phyloP scores from a whole-genome alignment of 2,888 invertebrate genomes.

The Leucophenga montana region DNA sequence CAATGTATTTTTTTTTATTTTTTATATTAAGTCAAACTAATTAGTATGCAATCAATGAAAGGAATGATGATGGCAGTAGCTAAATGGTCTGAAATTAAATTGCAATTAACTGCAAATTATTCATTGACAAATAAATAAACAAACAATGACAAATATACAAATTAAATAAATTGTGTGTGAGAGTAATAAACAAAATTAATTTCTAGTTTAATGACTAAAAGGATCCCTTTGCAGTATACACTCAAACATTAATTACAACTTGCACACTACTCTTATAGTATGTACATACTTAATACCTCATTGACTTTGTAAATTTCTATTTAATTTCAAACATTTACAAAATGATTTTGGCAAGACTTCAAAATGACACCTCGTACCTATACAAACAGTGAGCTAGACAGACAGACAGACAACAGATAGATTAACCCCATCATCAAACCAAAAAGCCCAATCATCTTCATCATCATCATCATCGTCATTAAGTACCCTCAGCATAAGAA shows the following conservation, averaged over 20 bases:
- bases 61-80: background rate
- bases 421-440: slow-evolving; percentile 14
- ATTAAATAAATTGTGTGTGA: background rate
- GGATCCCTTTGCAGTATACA: background rate
- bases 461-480: slow-evolving; percentile 11
- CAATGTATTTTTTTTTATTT: background rate
- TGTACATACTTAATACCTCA: background rate
- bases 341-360: slow-evolving; percentile 22
- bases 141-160: slow-evolving; percentile 5
- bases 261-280: background rate
- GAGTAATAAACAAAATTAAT: no score
- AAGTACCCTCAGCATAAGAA: background rate
- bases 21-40: background rate
- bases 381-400: no score
- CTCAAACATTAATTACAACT: no score
- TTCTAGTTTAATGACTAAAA: background rate
- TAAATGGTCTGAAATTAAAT: slow-evolving; percentile 45
- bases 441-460: slow-evolving; percentile 11
- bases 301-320: slow-evolving; percentile 5
- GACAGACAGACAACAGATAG: background rate
- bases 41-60: slow-evolving; percentile 17
- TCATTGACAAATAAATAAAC: slow-evolving; percentile 50
- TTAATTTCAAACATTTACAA: slow-evolving; percentile 22
- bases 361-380: slow-evolving; percentile 3
- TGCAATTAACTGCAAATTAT: slow-evolving; percentile 60